Base-by-base conservation (phyloP, 2,888 invertebrate genomes). In the Orthosia gothica region DNA sequence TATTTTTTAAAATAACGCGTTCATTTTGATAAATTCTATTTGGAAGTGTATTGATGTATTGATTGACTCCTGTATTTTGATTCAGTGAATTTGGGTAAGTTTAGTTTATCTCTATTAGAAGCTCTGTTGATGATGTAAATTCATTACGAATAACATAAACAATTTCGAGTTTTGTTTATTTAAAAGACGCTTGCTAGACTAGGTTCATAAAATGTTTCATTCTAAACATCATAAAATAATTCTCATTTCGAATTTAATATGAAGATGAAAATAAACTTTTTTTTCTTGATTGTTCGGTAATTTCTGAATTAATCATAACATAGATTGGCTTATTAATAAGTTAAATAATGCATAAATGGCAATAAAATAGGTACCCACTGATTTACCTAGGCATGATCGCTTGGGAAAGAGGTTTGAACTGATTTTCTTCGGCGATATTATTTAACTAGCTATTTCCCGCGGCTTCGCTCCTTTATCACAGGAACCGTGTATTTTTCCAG, bases 31-130 rank as follows among this genome's bases (percentile, higher is more conserved):
- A 50, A 16, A 23, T 16, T 45, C 40, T 50, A 45, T 74, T 65
- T 13, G n/a, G 20, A 26, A 63, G 67, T 63, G 57, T 23, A 7
- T n/a, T n/a, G n/a, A n/a, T n/a, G n/a, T 81, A 81, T 81, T 81
- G 80, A 81, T 81, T 79, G 57, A 73, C 62, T 54, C 64, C 49
- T 58, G 59, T 83, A 74, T 79, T 79, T 81, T 73, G 62, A 50
- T 69, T 59, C 61, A 26, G 47, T 20, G 59, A 65, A 69, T 69
- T 83, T 45, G 20, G 80, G 80, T 81, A 74, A 81, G 80, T 81
- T 58, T 47, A 70, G 57, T 32, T 76, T 63, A 79, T 23, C 58
- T 18, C 70, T 58, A 79, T 45, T 62, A 65, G 1, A 16, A 62
- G 40, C 20, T 61, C 40, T 57, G 9, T n/a, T n/a, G n/a, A n/a